Conservation (phyloP, 1,140 invertebrate species). For the Laupala kohalensis region DNA sequence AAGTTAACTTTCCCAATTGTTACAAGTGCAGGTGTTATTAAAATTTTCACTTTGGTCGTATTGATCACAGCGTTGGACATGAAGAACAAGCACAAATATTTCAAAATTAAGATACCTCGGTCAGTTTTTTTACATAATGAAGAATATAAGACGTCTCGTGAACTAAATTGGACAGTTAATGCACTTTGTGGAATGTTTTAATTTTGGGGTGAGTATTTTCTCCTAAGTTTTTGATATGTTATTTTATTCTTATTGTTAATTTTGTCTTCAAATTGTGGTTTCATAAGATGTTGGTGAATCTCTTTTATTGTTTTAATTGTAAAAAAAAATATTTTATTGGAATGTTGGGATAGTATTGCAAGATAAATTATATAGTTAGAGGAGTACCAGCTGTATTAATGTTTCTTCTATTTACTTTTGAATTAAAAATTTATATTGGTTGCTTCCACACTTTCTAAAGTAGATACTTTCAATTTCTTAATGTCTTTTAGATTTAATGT, state of each 20-base stretch:
- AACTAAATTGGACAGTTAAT: neutral
- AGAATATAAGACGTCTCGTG: neutral
- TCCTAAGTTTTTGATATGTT: no score
- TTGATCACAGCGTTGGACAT: neutral
- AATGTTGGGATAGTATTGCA: no score
- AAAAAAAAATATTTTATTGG: no score
- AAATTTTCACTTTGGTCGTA: neutral
- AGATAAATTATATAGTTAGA: no score
- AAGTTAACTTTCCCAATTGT: neutral
- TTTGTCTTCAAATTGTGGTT: neutral
- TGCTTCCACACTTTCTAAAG: no score
- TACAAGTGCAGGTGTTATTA: neutral
- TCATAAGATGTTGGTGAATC: no score
- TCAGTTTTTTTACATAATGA: neutral
- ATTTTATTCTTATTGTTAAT: neutral
- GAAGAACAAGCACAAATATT: neutral
- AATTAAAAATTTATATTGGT: no score
- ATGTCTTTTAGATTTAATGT: no score
- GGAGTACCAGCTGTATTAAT: no score
- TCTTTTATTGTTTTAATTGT: no score
- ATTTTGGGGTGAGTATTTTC: neutral
- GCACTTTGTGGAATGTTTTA: neutral
- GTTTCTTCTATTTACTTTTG: no score
- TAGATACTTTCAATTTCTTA: no score
- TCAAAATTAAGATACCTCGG: neutral